Percentiles rank a stretch among this genome's conserved stretches.
Evolutionary conservation across 2,113 vertebrate species (phyloP).

Genomic region (Apaloderma vittatum): DNA sequence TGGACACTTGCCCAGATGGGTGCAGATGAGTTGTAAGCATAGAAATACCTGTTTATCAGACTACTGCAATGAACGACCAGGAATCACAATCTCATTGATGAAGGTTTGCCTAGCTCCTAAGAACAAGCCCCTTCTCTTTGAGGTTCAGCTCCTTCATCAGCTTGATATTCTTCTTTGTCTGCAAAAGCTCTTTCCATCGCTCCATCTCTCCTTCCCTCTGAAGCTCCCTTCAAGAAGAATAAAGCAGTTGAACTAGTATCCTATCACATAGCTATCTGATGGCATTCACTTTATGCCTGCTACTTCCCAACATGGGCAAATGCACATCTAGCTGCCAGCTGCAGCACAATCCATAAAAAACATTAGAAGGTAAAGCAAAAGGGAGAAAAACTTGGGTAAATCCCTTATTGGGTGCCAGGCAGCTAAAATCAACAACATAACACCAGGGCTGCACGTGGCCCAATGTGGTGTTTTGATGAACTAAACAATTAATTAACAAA

Average conservation of each 20-base stretch:
- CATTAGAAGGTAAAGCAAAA: slow-evolving; percentile 50
- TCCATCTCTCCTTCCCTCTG: neutral
- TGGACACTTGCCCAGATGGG: neutral
- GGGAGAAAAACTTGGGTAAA: neutral
- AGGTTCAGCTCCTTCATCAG: slow-evolving; percentile 14
- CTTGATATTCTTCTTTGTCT: neutral
- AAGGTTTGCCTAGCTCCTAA: neutral
- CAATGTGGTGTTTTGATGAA: slow-evolving; percentile 74
- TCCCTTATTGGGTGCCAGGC: neutral
- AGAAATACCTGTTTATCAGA: neutral
- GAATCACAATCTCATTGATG: neutral
- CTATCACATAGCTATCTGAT: neutral
- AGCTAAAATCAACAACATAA: slow-evolving; percentile 22
- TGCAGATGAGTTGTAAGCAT: neutral
- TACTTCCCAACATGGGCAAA: slow-evolving; percentile 17
- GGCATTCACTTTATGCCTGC: neutral
- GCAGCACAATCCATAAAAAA: slow-evolving; percentile 16
- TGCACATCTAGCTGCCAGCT: slow-evolving; percentile 28
- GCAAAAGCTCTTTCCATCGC: neutral
- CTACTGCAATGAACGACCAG: neutral
- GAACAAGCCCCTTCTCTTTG: neutral
- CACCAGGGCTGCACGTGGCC: slow-evolving; percentile 18
- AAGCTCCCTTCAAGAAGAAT: neutral
- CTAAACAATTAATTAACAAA: slow-evolving; percentile 81
- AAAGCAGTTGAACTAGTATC: neutral